A percentile compares a stretch with the other conserved stretches of the same genome.
These are phyloP conservation scores for Oreocharis arfaki DNA, from an alignment of 2,113 vertebrate species.

Conservation along the genomic window DNA sequence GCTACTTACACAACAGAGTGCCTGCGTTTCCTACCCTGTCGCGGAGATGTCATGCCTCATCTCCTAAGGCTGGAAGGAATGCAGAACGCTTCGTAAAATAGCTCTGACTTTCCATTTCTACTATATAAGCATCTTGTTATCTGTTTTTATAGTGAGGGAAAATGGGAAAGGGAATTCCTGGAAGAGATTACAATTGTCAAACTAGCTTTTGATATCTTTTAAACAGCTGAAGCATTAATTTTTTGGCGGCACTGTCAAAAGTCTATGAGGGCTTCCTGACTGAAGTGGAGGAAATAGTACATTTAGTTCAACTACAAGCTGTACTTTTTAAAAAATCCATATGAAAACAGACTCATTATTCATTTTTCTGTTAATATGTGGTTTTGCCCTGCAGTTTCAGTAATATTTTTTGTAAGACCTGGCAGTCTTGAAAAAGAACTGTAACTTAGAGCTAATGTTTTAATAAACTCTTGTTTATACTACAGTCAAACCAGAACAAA, in stretches of 20 bases:
- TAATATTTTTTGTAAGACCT: constrained; percentile 1
- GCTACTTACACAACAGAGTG: neutral
- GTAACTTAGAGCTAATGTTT: neutral
- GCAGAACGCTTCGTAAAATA: neutral
- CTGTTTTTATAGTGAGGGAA: constrained; percentile 41
- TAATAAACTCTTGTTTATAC: constrained; percentile 47
- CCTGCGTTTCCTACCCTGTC: neutral
- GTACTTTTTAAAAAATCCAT: neutral
- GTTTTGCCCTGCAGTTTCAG: constrained; percentile 25
- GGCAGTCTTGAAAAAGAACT: constrained; percentile 8
- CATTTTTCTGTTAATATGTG: constrained; percentile 53
- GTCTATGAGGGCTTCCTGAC: constrained; percentile 35
- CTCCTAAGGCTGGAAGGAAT: constrained; percentile 35
- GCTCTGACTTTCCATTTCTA: constrained; percentile 46
- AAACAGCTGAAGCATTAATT: constrained; percentile 54
- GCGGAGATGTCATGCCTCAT: neutral
- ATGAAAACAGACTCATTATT: constrained; percentile 55
- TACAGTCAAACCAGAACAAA: constrained; percentile 39
- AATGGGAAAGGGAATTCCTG: constrained; percentile 60
- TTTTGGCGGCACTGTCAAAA: constrained; percentile 36
- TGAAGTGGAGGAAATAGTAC: constrained; percentile 40
- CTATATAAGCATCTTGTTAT: constrained; percentile 44
- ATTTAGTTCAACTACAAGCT: constrained; percentile 46
- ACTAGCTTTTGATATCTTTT: constrained; percentile 36
- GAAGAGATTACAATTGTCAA: constrained; percentile 54